Conservation (phyloP, 1,140 invertebrate species). For the Argopecten irradians region DNA sequence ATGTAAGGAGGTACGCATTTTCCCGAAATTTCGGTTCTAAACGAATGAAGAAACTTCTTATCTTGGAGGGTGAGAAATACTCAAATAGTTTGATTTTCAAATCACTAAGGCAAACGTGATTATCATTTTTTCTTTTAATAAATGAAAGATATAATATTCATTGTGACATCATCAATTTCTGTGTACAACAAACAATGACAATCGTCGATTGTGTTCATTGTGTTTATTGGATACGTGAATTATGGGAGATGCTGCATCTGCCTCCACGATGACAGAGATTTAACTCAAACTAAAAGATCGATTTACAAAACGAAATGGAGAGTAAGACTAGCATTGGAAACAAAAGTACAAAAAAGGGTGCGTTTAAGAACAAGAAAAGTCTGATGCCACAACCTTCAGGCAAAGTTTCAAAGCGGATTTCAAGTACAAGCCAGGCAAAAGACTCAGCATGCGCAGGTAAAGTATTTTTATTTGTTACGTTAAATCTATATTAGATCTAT, state of each 20-base stretch:
- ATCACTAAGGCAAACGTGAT: too few relatives aligned
- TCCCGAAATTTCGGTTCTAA: neutral
- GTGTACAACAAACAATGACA: neutral
- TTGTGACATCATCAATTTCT: neutral
- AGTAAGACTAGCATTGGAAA: conserved; percentile 4
- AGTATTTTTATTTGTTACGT: neutral
- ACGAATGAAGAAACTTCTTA: too few relatives aligned
- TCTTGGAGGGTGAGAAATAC: too few relatives aligned
- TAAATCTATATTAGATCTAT: too few relatives aligned
- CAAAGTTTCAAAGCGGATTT: neutral
- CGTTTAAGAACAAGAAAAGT: conserved; percentile 4
- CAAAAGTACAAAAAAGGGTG: neutral
- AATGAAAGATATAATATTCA: too few relatives aligned
- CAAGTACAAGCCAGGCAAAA: neutral
- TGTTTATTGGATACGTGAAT: neutral
- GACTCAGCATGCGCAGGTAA: neutral
- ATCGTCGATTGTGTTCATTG: neutral
- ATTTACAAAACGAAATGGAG: neutral
- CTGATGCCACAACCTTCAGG: neutral
- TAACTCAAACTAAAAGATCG: too few relatives aligned
- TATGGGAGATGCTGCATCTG: neutral
- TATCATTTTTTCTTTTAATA: too few relatives aligned
- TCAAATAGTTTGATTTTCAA: too few relatives aligned
- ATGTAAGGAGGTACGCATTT: neutral
- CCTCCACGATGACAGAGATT: neutral